Percentiles rank a stretch among this genome's conserved stretches.
These are phyloP conservation scores for Heterohyrax brucei DNA, from an alignment of 2,797 vertebrate species.

Conservation along the genomic window DNA sequence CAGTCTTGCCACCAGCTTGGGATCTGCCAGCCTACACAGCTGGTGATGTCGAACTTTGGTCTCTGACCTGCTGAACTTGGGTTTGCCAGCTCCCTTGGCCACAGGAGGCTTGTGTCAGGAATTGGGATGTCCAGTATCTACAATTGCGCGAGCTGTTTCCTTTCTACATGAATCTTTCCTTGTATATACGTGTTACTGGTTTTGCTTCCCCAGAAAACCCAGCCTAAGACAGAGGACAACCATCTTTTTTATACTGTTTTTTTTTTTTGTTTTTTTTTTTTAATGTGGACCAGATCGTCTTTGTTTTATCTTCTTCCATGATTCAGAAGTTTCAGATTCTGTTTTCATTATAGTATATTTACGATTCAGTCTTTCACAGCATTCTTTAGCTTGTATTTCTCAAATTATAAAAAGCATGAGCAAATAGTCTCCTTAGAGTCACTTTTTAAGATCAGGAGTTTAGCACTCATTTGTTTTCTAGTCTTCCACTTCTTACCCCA, in stretches of 20 bases:
- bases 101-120: too few species aligned
- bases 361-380: neutral
- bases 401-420: conserved; percentile 39
- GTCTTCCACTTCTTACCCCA: neutral
- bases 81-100: too few species aligned
- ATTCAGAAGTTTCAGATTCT: conserved; percentile 5
- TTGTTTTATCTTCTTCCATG: neutral
- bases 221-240: too few species aligned
- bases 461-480: neutral
- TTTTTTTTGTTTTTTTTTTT: conserved; percentile 49
- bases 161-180: too few species aligned
- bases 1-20: too few species aligned
- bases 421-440: neutral
- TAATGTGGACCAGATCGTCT: neutral
- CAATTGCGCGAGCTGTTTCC: too few species aligned
- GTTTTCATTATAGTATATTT: neutral
- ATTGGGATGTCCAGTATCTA: too few species aligned
- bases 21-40: too few species aligned
- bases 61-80: too few species aligned
- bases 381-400: conserved; percentile 12
- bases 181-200: too few species aligned
- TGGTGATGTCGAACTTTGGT: too few species aligned
- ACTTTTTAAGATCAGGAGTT: conserved; percentile 18
- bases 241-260: neutral
- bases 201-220: too few species aligned